A percentile compares a stretch with the other conserved stretches of the same genome.
Conservation (phyloP, 2,113 vertebrate genomes). For the Epinephelus fuscoguttatus region DNA sequence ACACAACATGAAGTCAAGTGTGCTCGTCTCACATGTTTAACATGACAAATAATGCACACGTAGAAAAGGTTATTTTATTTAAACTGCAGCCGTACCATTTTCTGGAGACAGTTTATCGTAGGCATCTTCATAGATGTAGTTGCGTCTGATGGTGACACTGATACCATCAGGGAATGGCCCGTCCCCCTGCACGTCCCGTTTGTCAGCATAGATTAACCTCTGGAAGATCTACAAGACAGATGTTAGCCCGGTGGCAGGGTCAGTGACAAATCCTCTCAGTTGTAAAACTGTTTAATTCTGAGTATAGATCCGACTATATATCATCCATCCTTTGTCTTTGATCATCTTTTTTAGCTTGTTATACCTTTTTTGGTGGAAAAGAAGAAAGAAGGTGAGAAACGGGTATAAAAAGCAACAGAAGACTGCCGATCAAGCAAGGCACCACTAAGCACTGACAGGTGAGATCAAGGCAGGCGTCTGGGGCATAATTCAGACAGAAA, state of each 20-base stretch:
- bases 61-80: neutral
- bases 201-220: conserved; percentile 96
- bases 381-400: neutral
- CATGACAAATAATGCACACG: neutral
- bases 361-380: neutral
- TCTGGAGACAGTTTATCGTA: conserved; percentile 99
- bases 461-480: neutral
- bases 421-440: neutral
- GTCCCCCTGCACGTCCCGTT: conserved; percentile 96
- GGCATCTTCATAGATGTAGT: conserved; percentile 99
- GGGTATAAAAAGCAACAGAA: neutral
- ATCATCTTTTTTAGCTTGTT: neutral
- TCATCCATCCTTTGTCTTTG: neutral
- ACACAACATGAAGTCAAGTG: neutral
- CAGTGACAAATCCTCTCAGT: conserved; percentile 40
- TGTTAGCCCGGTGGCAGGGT: conserved; percentile 31
- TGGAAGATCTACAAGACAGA: conserved; percentile 92
- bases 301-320: neutral
- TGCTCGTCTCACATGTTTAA: neutral
- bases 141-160: conserved; percentile 96
- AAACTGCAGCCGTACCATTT: conserved; percentile 86
- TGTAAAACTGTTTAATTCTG: conserved; percentile 26
- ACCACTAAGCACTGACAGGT: neutral
- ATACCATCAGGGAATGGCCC: conserved; percentile 96
- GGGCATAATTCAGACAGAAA: neutral